Percentiles rank a stretch among this genome's conserved stretches.
phyloP scores from a whole-genome alignment of 1,140 invertebrate genomes.

The Tenebrio molitor region DNA sequence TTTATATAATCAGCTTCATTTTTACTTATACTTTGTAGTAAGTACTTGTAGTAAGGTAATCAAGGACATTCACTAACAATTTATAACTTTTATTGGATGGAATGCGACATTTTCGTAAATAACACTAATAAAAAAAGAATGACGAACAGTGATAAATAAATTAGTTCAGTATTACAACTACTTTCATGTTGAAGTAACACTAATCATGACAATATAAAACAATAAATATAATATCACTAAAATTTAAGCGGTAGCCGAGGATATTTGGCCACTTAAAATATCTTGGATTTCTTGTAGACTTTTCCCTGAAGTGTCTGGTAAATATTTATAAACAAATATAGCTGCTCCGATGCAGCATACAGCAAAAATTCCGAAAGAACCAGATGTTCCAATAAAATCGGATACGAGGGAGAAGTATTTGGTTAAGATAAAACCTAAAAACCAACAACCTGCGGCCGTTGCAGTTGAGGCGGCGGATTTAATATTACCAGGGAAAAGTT shows the following conservation, averaged over 20 bases:
- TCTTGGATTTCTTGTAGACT: constrained; percentile 76
- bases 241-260: neutral
- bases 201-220: constrained; percentile 19
- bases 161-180: no score
- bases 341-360: constrained; percentile 75
- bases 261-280: constrained; percentile 61
- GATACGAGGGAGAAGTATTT: constrained; percentile 78
- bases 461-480: constrained; percentile 82
- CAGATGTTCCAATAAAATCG: constrained; percentile 74
- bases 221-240: constrained; percentile 40
- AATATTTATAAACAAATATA: constrained; percentile 71
- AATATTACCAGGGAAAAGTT: constrained; percentile 84
- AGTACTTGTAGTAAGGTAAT: no score
- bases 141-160: no score
- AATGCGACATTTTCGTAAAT: no score
- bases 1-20: no score
- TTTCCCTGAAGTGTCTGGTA: constrained; percentile 82
- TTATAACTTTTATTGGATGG: no score
- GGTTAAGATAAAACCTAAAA: constrained; percentile 83
- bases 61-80: no score
- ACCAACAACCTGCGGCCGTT: constrained; percentile 84
- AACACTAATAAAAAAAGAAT: no score
- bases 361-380: constrained; percentile 86
- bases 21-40: no score
- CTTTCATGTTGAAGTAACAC: no score